Conservation (phyloP, 1,140 invertebrate species). For the Pseudachorutes palmiensis region DNA sequence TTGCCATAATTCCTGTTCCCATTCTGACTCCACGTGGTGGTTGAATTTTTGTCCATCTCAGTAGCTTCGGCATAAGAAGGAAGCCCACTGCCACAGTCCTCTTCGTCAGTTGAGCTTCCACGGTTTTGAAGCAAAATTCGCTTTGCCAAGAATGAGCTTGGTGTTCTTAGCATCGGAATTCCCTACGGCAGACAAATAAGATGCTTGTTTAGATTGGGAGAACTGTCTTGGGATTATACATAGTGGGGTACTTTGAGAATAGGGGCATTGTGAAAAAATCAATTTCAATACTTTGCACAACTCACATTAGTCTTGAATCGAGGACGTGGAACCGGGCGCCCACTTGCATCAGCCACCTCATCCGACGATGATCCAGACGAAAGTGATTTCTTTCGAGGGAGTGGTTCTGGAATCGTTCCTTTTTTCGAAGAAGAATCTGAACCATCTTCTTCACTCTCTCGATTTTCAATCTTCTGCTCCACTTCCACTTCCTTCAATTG, state of each 20-base stretch:
- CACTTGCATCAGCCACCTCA: slow-evolving; percentile 22
- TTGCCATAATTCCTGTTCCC: no score
- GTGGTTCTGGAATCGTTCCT: slow-evolving; percentile 30
- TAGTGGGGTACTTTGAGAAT: no score
- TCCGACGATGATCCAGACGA: slow-evolving; percentile 29
- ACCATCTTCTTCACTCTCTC: background rate
- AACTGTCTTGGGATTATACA: no score
- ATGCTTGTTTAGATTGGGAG: no score
- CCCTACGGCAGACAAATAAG: background rate
- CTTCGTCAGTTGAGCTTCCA: background rate
- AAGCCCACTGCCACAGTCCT: background rate
- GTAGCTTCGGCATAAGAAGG: slow-evolving; percentile 4
- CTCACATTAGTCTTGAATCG: slow-evolving; percentile 4
- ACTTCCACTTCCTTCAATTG: no score
- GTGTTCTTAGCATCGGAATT: slow-evolving; percentile 28
- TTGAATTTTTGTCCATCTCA: slow-evolving; percentile 12
- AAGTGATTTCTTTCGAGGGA: slow-evolving; percentile 34
- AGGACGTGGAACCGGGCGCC: slow-evolving; percentile 3
- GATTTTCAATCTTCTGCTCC: no score
- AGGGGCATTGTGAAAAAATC: no score
- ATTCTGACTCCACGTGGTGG: no score
- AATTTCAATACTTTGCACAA: background rate
- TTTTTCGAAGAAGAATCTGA: background rate
- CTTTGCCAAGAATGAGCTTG: slow-evolving; percentile 34
- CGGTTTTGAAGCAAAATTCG: slow-evolving; percentile 7